Conservation (phyloP, 2,888 invertebrate species). For the Drosophila lacicola region DNA sequence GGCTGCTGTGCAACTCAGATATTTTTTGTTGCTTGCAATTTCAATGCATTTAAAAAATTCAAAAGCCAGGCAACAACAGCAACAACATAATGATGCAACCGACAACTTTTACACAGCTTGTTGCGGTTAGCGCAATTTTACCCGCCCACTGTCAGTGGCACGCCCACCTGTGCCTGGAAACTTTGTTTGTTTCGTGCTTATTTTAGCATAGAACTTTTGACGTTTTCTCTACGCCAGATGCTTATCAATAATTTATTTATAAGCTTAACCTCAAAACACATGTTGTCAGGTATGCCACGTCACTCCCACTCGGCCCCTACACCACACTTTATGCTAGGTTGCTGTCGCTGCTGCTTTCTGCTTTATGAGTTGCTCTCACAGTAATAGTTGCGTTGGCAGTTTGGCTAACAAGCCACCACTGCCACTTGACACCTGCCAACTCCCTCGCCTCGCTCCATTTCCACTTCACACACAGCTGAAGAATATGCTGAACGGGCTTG, state of each 20-base stretch:
- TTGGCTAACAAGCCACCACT: slow-evolving; percentile 72
- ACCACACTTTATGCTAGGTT: background rate
- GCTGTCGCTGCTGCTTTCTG: slow-evolving; percentile 31
- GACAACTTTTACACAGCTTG: slow-evolving; percentile 19
- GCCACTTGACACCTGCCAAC: slow-evolving; percentile 59
- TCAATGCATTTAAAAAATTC: slow-evolving; percentile 64
- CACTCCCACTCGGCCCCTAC: slow-evolving; percentile 1
- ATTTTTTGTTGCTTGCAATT: slow-evolving; percentile 38
- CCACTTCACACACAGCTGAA: slow-evolving; percentile 6
- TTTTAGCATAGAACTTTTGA: slow-evolving; percentile 77
- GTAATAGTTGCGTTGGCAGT: slow-evolving; percentile 71
- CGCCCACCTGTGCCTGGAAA: slow-evolving; percentile 14
- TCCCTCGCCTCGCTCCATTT: background rate
- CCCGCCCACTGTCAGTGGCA: background rate
- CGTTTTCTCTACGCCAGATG: slow-evolving; percentile 72
- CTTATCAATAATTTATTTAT: slow-evolving; percentile 82
- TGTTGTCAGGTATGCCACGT: slow-evolving; percentile 71
- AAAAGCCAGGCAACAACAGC: slow-evolving; percentile 45
- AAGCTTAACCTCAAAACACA: slow-evolving; percentile 79
- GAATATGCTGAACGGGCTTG: slow-evolving; percentile 23
- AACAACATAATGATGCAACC: slow-evolving; percentile 1
- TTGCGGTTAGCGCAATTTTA: slow-evolving; percentile 23
- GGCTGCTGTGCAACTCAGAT: slow-evolving; percentile 43
- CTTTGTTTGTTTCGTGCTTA: slow-evolving; percentile 58
- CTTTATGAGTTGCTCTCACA: slow-evolving; percentile 45